Evolutionary conservation across 2,888 invertebrate genomes (phyloP), one percentile per base, ranked within the genome.

Genomic region (Ornithoptera alexandrae): DNA sequence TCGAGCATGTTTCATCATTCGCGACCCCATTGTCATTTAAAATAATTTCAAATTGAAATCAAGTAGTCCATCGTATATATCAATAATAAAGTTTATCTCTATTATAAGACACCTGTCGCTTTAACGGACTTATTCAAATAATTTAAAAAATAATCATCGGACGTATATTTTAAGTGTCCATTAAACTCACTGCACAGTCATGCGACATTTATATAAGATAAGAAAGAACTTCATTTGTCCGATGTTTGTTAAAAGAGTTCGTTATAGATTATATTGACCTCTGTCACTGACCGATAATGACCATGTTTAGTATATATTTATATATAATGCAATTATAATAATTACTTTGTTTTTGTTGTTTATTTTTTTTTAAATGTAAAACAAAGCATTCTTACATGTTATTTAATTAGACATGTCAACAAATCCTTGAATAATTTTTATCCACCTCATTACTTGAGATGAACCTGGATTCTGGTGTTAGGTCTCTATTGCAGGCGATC

Each of bases 221-320:
- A 63, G 15, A 63, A 46, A 58, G 20, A 57, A 58, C 8, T 62
- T 42, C 8, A 46, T 18, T 63, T 53, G 71, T 68, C 67, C 63
- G 66, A 46, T 70, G 65, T 62, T 76, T 78, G 80, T 79, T 78
- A 15, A 12, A 50, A 59, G 24, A 58, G 68, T 57, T 68, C 58
- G n/a, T 62, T 58, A 22, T 46, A 63, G 50, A 8, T 57, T 17
- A 66, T 66, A 68, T 69, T 68, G 67, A 69, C 70, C 69, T 64
- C 74, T 69, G 83, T 80, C 81, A 76, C 76, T 76, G 83, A 72
- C 78, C 80, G 84, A 84, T 84, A 81, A 72, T 73, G 70, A 20
- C 68, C 69, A 57, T 18, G 18, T 50, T 39, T 39, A 39, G 12
- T 46, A 46, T 15, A 46, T 46, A 15, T 46, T 50, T 15, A 17